phyloP scores from a whole-genome alignment of 2,888 invertebrate genomes.

The Scaptomyza tumidula region DNA sequence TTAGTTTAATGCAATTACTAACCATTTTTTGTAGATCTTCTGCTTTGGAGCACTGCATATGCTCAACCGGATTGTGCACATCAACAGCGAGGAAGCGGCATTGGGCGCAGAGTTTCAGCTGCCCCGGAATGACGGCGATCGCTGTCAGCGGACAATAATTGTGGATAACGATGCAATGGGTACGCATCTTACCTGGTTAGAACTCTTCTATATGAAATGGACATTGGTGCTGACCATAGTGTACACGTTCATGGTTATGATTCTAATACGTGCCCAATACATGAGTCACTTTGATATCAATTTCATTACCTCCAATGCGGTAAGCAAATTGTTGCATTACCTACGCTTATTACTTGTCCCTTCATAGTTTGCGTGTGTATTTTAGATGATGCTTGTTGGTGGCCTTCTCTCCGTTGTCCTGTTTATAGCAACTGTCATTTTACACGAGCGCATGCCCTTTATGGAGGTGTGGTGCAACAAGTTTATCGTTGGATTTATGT shows the following conservation, averaged over 20 bases:
- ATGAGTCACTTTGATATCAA: constrained; percentile 56
- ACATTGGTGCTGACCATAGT: constrained; percentile 51
- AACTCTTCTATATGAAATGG: constrained; percentile 61
- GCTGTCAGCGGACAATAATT: constrained; percentile 35
- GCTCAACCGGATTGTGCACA: constrained; percentile 55
- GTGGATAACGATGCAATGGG: constrained; percentile 10
- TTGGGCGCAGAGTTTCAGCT: constrained; percentile 1
- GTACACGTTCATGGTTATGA: constrained; percentile 50
- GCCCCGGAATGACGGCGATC: background rate
- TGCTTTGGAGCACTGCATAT: constrained; percentile 56
- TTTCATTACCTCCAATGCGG: constrained; percentile 52
- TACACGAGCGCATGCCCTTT: constrained; percentile 50
- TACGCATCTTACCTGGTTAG: constrained; percentile 51
- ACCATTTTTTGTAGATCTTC: constrained; percentile 37
- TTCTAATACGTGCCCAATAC: constrained; percentile 59
- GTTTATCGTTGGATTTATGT: constrained; percentile 47
- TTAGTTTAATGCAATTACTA: background rate
- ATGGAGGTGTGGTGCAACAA: constrained; percentile 53
- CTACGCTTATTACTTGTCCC: no score
- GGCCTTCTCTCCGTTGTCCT: constrained; percentile 40
- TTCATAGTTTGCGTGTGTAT: background rate
- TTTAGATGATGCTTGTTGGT: constrained; percentile 59
- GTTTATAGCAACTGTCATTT: constrained; percentile 36
- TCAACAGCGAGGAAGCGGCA: constrained; percentile 17
- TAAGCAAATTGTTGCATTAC: constrained; percentile 29